phyloP scores from a whole-genome alignment of 2,113 vertebrate species.

The Notothenia coriiceps region DNA sequence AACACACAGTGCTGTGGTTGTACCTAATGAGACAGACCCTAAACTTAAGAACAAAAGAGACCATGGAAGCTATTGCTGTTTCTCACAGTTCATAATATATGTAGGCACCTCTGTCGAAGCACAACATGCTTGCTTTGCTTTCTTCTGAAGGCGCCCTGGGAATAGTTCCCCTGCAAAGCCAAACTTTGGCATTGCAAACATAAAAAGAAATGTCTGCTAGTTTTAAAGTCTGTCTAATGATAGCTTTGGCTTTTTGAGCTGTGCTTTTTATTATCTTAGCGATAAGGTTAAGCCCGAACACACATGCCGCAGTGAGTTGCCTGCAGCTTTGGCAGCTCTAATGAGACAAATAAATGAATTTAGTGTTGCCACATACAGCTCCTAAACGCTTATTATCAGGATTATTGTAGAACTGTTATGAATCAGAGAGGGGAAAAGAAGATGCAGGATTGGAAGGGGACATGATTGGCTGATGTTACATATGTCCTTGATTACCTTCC shows the following conservation, averaged over 20 bases:
- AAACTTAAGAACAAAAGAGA: slow-evolving; percentile 36
- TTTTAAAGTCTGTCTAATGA: slow-evolving; percentile 73
- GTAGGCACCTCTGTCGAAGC: slow-evolving; percentile 37
- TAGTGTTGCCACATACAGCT: slow-evolving; percentile 93
- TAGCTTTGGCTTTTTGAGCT: slow-evolving; percentile 69
- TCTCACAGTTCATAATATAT: slow-evolving; percentile 35
- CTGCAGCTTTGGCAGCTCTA: slow-evolving; percentile 86
- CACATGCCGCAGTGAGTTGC: slow-evolving; percentile 88
- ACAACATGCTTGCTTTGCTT: slow-evolving; percentile 20
- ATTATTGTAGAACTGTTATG: slow-evolving; percentile 97
- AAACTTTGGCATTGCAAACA: slow-evolving; percentile 48
- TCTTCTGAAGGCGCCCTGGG: slow-evolving; percentile 21
- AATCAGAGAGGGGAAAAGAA: slow-evolving; percentile 85
- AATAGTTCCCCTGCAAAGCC: slow-evolving; percentile 36
- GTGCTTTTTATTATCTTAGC: slow-evolving; percentile 85
- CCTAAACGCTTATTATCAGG: slow-evolving; percentile 96
- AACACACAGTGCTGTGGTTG: slow-evolving; percentile 31
- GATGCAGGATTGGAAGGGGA: slow-evolving; percentile 89
- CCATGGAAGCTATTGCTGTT: slow-evolving; percentile 16
- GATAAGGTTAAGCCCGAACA: slow-evolving; percentile 85
- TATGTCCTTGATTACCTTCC: slow-evolving; percentile 99
- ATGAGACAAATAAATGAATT: slow-evolving; percentile 99
- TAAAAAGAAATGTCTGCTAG: slow-evolving; percentile 60
- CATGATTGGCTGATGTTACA: slow-evolving; percentile 99
- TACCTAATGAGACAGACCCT: slow-evolving; percentile 67